A percentile compares a stretch with the other conserved stretches of the same genome.
Conservation (phyloP, 1,140 invertebrate genomes). For the Tetranychus cinnabarinus region DNA sequence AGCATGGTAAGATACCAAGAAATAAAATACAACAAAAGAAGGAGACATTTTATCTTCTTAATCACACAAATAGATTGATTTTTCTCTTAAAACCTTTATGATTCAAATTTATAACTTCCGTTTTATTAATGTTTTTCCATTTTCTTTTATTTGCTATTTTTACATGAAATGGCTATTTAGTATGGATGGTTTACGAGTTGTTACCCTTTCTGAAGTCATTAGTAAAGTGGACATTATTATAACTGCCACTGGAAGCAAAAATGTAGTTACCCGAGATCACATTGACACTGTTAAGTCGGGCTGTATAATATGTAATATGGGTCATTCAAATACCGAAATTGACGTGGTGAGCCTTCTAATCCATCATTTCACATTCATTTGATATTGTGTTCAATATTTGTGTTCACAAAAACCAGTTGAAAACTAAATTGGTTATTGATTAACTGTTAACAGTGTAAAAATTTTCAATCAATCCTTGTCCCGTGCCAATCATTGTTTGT, state of each 20-base stretch:
- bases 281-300: constrained; percentile 95
- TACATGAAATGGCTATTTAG: constrained; percentile 23
- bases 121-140: not conserved
- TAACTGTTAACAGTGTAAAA: too few relatives aligned
- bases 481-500: not conserved
- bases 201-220: constrained; percentile 79
- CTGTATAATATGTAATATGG: constrained; percentile 92
- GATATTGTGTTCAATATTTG: not conserved
- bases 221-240: constrained; percentile 78
- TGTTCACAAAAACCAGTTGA: too few relatives aligned
- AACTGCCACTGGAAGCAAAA: constrained; percentile 80
- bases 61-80: not conserved
- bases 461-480: not conserved
- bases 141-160: not conserved
- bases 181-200: constrained; percentile 90
- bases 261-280: constrained; percentile 75
- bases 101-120: not conserved
- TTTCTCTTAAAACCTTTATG: not conserved
- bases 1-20: constrained; percentile 39
- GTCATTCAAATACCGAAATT: constrained; percentile 92
- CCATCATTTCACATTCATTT: not conserved
- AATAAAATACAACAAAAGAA: constrained; percentile 3
- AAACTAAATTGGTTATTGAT: too few relatives aligned
- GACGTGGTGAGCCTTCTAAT: constrained; percentile 49
- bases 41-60: not conserved